phyloP scores from a whole-genome alignment of 2,113 vertebrate species.

The Spilogale gracilis region DNA sequence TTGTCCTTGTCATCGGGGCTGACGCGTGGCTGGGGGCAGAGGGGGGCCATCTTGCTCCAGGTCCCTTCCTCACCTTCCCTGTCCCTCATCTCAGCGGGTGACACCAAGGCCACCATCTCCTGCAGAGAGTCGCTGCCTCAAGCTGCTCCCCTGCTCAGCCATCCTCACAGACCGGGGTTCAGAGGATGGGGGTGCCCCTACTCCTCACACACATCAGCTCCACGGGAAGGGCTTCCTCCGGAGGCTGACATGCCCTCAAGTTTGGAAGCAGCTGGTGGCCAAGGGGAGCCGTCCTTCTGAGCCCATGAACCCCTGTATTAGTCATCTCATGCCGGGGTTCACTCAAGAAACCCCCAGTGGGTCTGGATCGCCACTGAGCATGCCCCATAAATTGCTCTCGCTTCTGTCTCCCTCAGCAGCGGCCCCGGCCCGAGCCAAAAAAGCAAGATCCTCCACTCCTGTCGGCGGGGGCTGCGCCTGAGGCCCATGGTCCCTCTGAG shows the following conservation, averaged over 20 bases:
- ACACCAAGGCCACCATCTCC: not conserved
- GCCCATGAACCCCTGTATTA: not conserved
- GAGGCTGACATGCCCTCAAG: not conserved
- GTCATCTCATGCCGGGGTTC: not conserved
- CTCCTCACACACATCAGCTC: not conserved
- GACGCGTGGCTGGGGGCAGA: accelerated
- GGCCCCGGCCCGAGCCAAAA: not conserved
- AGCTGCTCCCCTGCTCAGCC: accelerated
- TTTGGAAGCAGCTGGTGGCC: not conserved
- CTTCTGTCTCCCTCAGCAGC: not conserved
- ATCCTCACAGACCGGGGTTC: not conserved
- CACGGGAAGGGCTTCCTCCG: not conserved
- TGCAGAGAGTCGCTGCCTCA: not conserved
- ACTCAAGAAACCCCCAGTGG: not conserved
- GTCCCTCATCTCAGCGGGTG: not conserved
- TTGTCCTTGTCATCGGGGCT: not conserved
- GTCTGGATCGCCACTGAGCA: slow-evolving; percentile 44
- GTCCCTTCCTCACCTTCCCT: not conserved
- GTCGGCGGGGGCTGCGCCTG: not conserved
- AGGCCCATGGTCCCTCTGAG: not conserved
- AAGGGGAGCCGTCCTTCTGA: not conserved
- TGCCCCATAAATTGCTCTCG: not conserved
- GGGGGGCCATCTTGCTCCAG: not conserved
- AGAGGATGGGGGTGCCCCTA: accelerated
- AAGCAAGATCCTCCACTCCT: not conserved